Percentiles rank a stretch among this genome's conserved stretches.
These are phyloP conservation scores for Brotula barbata DNA, from an alignment of 2,797 vertebrate species.

Conservation along the genomic window DNA sequence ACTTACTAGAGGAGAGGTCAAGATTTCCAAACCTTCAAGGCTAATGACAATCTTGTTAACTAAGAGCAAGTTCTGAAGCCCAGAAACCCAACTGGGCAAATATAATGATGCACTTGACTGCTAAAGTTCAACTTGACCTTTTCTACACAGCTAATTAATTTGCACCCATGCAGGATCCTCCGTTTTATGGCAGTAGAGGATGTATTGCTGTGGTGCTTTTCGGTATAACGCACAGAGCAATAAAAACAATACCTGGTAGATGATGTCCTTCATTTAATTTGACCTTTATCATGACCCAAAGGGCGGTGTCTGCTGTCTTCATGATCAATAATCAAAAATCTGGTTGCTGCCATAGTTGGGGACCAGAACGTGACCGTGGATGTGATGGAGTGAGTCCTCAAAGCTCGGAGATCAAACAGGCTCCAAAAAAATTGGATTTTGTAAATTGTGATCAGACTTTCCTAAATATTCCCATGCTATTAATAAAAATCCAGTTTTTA, in stretches of 20 bases:
- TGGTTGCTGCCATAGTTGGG: too few species aligned
- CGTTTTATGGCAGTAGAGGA: conserved; percentile 14
- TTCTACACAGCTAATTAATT: conserved; percentile 40
- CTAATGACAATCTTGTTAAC: conserved; percentile 24
- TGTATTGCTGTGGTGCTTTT: conserved; percentile 18
- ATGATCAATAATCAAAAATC: too few species aligned
- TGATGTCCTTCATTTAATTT: background rate
- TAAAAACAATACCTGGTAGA: background rate
- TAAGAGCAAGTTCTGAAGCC: conserved; percentile 10
- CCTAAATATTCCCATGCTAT: too few species aligned
- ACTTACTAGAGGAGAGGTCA: conserved; percentile 51
- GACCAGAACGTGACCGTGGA: too few species aligned
- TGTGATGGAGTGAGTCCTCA: too few species aligned
- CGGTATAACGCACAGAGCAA: background rate
- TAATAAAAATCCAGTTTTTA: too few species aligned
- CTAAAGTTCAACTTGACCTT: conserved; percentile 62
- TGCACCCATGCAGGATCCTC: conserved; percentile 27
- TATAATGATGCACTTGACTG: conserved; percentile 4
- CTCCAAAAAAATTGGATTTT: too few species aligned
- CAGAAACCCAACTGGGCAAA: conserved; percentile 1
- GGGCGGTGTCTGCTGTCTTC: too few species aligned
- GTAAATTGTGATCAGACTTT: too few species aligned
- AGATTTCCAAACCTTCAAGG: conserved; percentile 56
- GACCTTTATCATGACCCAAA: too few species aligned
- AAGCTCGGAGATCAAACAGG: too few species aligned